Percentiles rank a stretch among this genome's conserved stretches.
Evolutionary conservation across 2,888 invertebrate genomes (phyloP).

Genomic region (Homarus gammarus): DNA sequence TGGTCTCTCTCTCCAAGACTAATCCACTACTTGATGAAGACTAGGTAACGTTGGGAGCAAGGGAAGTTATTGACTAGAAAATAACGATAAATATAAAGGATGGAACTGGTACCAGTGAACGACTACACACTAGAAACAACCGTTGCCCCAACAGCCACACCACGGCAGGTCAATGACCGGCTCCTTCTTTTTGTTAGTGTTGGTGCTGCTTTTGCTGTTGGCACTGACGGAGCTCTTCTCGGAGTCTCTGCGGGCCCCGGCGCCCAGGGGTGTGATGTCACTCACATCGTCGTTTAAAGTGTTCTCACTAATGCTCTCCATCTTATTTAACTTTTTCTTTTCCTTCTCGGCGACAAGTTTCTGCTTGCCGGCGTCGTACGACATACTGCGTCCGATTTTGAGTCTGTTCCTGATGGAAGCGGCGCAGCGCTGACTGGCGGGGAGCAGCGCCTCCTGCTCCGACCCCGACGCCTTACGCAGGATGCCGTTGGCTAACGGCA

Average conservation of each 20-base stretch:
- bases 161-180: slow-evolving; percentile 83
- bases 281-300: slow-evolving; percentile 73
- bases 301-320: slow-evolving; percentile 76
- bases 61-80: slow-evolving; percentile 68
- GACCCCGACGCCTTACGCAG: slow-evolving; percentile 69
- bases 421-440: slow-evolving; percentile 49
- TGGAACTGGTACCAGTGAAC: slow-evolving; percentile 69
- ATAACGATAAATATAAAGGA: slow-evolving; percentile 72
- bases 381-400: slow-evolving; percentile 71
- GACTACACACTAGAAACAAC: slow-evolving; percentile 83
- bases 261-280: slow-evolving; percentile 73
- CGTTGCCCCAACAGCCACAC: slow-evolving; percentile 92
- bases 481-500: slow-evolving; percentile 73
- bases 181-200: slow-evolving; percentile 71
- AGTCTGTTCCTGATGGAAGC: slow-evolving; percentile 73
- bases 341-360: slow-evolving; percentile 65
- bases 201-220: slow-evolving; percentile 83
- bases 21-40: slow-evolving; percentile 66
- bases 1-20: slow-evolving; percentile 64
- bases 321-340: slow-evolving; percentile 64
- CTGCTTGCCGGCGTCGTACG: slow-evolving; percentile 69
- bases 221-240: slow-evolving; percentile 76
- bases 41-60: slow-evolving; percentile 65
- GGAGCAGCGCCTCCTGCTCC: slow-evolving; percentile 74
- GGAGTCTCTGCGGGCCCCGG: slow-evolving; percentile 75